Percentiles rank a stretch among this genome's conserved stretches.
Evolutionary conservation across 2,113 vertebrate species (phyloP).

Genomic region (Muscicapa adusta): DNA sequence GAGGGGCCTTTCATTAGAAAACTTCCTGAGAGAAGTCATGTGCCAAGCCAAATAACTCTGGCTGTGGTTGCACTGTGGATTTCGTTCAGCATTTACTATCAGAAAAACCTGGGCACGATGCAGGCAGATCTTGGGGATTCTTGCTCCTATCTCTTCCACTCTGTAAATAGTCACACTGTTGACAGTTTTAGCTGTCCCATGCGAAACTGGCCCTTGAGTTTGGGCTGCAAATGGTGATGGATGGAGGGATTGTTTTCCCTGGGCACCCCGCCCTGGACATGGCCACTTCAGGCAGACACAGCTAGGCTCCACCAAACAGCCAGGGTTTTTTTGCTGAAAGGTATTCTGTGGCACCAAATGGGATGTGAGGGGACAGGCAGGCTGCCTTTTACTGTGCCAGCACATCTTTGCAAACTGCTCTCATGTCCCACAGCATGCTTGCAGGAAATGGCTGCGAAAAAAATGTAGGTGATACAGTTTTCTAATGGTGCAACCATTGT

Average conservation of each 20-base stretch:
- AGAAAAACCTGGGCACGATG: rapidly evolving
- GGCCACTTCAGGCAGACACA: neutral
- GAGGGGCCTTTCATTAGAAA: neutral
- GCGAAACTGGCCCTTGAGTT: neutral
- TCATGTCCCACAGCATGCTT: neutral
- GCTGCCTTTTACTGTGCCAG: neutral
- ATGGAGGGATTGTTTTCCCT: neutral
- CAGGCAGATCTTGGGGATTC: neutral
- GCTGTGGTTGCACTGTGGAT: neutral
- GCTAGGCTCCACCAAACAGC: neutral
- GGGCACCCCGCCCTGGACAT: rapidly evolving
- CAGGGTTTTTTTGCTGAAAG: neutral
- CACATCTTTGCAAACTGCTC: neutral
- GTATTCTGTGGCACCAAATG: neutral
- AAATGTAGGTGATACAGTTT: neutral
- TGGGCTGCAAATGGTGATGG: neutral
- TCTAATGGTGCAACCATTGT: neutral
- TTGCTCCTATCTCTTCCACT: neutral
- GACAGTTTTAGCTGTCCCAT: no score
- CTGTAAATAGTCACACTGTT: neutral
- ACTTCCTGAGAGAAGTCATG: neutral
- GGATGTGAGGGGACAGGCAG: neutral
- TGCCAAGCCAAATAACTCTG: neutral
- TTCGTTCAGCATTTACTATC: neutral
- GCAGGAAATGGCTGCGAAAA: rapidly evolving